Base-by-base conservation (phyloP, 2,113 vertebrate genomes). In the Cnemophilus loriae region DNA sequence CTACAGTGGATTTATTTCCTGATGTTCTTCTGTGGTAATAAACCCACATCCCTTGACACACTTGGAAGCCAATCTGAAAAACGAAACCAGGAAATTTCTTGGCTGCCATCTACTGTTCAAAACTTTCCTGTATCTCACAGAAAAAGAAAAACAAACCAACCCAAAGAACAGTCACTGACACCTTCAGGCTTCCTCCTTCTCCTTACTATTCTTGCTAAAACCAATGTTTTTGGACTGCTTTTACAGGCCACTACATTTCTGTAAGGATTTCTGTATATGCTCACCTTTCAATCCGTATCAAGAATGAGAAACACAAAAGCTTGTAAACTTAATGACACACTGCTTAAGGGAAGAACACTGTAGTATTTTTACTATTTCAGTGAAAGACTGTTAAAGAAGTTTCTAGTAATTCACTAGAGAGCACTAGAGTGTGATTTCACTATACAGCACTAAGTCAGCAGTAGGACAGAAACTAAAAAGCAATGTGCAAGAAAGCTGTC, bases 61-160 rank as follows among this genome's bases (percentile, higher is more conserved):
- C 9, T 88, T 39, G 33, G 47, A 91, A 92, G n/a, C 7, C 73
- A 59, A 85, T 92, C 7, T 1, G 3, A 57, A 74, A 87, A 86
- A 47, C 9, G 9, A 88, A 73, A 87, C 7, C 27, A 73, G 28
- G 82, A 92, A 76, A 83, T 91, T 96, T 96, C 96, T 93, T 94
- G 94, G 81, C 97, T 96, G 96, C 97, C 97, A 97, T 63, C 97
- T 97, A 85, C 96, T 64, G 94, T 92, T 95, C 93, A 90, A 89
- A 92, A 65, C 30, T 26, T 77, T 84, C 35, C 52, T 44, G 6
- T 60, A 52, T 56, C 32, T 64, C 53, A 75, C 39, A 78, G 24
- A 42, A 77, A 59, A 74, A 80, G 23, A 39, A 84, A 93, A 84
- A 10, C 5, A 53, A 76, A 87, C 21, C 11, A 90, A 61, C 3